Conservation (phyloP, 2,888 invertebrate species). For the Morpho helenor region DNA sequence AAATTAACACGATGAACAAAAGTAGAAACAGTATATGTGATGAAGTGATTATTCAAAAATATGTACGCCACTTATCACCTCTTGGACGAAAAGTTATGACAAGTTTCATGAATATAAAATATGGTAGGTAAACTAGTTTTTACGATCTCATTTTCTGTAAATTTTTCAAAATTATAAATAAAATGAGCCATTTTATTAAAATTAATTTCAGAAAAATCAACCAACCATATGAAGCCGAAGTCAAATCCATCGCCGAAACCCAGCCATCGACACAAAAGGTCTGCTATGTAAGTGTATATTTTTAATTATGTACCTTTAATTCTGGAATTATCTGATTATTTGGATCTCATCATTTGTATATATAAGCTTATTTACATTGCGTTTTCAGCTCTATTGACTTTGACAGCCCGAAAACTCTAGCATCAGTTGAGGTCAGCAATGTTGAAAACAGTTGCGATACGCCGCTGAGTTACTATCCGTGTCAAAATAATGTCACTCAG, state of each 20-base stretch:
- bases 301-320: background rate
- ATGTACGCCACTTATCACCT: constrained; percentile 44
- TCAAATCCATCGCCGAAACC: constrained; percentile 1
- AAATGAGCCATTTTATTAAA: background rate
- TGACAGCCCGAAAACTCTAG: background rate
- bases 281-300: constrained; percentile 27
- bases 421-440: background rate
- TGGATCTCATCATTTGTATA: too few relatives aligned
- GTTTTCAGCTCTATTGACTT: constrained; percentile 19
- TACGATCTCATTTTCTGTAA: background rate
- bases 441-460: too few relatives aligned
- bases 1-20: constrained; percentile 5
- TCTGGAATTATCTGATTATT: too few relatives aligned
- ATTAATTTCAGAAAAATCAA: constrained; percentile 10
- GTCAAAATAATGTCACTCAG: background rate
- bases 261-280: constrained; percentile 13
- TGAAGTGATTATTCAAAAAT: constrained; percentile 21
- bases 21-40: background rate
- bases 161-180: background rate
- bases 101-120: constrained; percentile 39
- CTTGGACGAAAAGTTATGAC: constrained; percentile 55
- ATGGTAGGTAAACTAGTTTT: constrained; percentile 25
- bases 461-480: too few relatives aligned
- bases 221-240: constrained; percentile 4
- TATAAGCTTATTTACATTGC: too few relatives aligned